phyloP scores from a whole-genome alignment of 2,888 invertebrate species.

The Ectobius pallidus region DNA sequence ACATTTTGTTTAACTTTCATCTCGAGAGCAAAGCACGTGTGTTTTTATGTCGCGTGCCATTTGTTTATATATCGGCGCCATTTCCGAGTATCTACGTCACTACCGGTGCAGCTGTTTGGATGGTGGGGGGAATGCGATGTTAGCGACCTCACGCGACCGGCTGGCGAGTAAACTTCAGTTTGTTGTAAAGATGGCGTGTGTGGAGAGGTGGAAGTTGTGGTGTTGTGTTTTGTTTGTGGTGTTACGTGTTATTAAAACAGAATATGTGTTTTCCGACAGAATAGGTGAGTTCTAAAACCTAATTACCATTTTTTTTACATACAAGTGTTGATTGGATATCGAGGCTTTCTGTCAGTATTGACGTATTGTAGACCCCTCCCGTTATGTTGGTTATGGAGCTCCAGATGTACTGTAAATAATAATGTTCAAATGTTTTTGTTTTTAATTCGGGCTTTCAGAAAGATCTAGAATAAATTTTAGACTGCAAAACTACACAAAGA shows the following conservation, averaged over 20 bases:
- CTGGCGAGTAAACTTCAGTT: constrained; percentile 39
- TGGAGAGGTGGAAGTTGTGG: constrained; percentile 40
- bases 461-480: too few species aligned
- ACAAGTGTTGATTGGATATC: too few species aligned
- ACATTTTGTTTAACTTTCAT: too few species aligned
- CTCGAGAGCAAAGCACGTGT: background rate
- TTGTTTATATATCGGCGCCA: constrained; percentile 7
- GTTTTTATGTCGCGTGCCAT: background rate
- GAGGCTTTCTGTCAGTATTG: too few species aligned
- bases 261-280: constrained; percentile 37
- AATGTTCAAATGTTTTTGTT: too few species aligned
- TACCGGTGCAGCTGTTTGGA: background rate
- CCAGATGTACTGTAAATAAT: too few species aligned
- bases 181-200: constrained; percentile 43
- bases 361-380: too few species aligned
- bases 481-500: too few species aligned
- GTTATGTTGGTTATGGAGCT: too few species aligned
- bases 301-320: too few species aligned
- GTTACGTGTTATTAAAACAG: constrained; percentile 43
- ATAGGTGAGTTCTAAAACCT: background rate
- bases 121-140: background rate
- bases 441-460: too few species aligned
- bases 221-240: constrained; percentile 44
- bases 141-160: constrained; percentile 12
- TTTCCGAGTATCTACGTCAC: background rate